Base-by-base conservation (phyloP, 2,113 vertebrate genomes). In the Pogonocichla stellata region DNA sequence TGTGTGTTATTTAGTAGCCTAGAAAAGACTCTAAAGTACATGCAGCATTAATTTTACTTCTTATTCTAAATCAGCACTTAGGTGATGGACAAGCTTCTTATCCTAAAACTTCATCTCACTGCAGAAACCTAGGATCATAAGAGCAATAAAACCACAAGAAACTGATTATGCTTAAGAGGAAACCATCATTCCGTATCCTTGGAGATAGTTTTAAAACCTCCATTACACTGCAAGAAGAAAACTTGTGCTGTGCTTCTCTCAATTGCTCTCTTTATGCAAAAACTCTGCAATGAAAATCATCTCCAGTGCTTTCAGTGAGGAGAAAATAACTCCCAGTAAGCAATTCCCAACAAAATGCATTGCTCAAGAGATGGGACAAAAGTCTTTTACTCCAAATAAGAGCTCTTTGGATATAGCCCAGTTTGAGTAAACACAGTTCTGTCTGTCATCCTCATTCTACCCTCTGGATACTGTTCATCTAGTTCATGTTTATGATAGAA, bases 21-120 rank as follows among this genome's bases (percentile, higher is more conserved):
- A 67, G 34, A 60, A 94, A 81, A 71, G 19, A 51, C 50, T 67
- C 43, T 69, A 40, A 89, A 82, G 13, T 62, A 50, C 34, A 38
- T 12, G 62, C 29, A 82, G 42, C 81, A 80, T 91, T 93, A 90
- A 90, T 72, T 92, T 93, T 81, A 74, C n/a, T 91, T 82, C 40
- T 79, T 66, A 79, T 61, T 86, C 62, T 58, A 86, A 93, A 90
- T 82, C 70, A 77, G 42, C 33, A n/a, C 43, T 90, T 29, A 51
- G 74, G 83, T 45, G 62, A 95, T 65, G 56, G 54, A 40, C 64
- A 86, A 53, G 57, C 23, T 72, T 82, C 56, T 91, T 89, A 34
- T 65, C 47, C 28, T 88, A 90, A 86, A 88, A 62, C 33, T 88
- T 2, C 64, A 54, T 36, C 26, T 89, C n/a, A 87, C 73, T 87